Evolutionary conservation across 2,888 invertebrate genomes (phyloP).

Genomic region (Andrena hattorfiana): DNA sequence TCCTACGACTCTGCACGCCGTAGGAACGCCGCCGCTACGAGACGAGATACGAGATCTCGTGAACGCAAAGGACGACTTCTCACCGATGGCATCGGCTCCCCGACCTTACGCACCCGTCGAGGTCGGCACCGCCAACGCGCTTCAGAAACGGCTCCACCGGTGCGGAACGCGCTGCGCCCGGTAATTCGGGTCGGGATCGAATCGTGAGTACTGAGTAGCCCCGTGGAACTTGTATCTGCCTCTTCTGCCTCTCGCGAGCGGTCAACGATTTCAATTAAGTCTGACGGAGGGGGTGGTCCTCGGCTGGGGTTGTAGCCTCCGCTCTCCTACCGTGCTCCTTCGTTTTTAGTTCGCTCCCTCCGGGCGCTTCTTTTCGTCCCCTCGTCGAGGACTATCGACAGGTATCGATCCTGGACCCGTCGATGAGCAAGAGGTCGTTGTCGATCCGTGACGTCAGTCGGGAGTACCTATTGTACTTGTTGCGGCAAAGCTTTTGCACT

Average conservation of each 20-base stretch:
- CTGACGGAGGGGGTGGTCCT: no score
- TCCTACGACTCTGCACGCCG: constrained; percentile 50
- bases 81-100: constrained; percentile 64
- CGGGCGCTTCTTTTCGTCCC: constrained; percentile 32
- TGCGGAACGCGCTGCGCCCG: constrained; percentile 46
- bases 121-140: constrained; percentile 51
- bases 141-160: constrained; percentile 54
- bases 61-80: constrained; percentile 47
- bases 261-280: not conserved
- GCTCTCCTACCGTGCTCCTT: not conserved
- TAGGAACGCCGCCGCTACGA: constrained; percentile 38
- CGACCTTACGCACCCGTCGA: constrained; percentile 61
- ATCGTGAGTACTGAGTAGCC: constrained; percentile 44
- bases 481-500: constrained; percentile 73
- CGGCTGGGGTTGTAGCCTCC: no score
- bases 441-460: constrained; percentile 75
- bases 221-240: constrained; percentile 1
- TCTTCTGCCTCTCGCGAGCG: not conserved
- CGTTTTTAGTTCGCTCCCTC: not conserved
- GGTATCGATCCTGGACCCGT: constrained; percentile 70
- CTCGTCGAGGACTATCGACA: constrained; percentile 69
- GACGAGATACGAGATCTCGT: constrained; percentile 58
- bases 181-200: constrained; percentile 51
- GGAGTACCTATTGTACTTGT: constrained; percentile 77
- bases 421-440: constrained; percentile 75